Base-by-base conservation (phyloP, 2,888 invertebrate species). In the Cryptophagus acutangulus region DNA sequence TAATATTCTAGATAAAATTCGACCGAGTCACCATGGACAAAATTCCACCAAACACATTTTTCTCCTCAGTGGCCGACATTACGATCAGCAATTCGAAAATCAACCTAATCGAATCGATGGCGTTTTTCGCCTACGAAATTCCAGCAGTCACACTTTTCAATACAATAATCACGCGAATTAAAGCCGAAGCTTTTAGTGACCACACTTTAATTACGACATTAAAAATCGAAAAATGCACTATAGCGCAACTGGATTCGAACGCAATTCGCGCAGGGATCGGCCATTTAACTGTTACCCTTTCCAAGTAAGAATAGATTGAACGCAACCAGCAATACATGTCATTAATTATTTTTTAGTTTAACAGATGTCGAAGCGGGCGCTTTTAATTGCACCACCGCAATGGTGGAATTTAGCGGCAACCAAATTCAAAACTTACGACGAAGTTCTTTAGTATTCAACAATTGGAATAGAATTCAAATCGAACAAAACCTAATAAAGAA, bases 111-210 rank as follows among this genome's bases (percentile, higher is more conserved):
- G 71, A 74, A 13, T 67, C 73, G 24, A 76, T 78, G 34, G 84
- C 85, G 1, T 85, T 87, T 58, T 75, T 76, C 36, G 80, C 83
- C 1, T 76, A 78, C 54, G 76, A 76, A 28, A 79, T 84, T 55
- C 75, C 77, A 48, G 71, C 75, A 34, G 75, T 87, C 5, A 69
- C 70, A 51, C 75, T 83, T 12, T 72, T 74, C 44, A 80, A 82
- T 62, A 77, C 79, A 30, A 74, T 77, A 6, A 73, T 85, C 41
- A 66, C 73, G 36, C 66, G 71, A 17, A 74, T 85, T 30, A 75
- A 79, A 59, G 68, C 72, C n/a, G 77, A 77, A 33, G 80, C 84
- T 0, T 81, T 84, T 59, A 75, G 76, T 15, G 74, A 75, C 30
- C 70, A 76, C 42, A 79, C 80, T 0, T 69, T 81, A 12, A 77